Conservation (phyloP, 1,140 invertebrate species). For the Diorhabda carinulata region DNA sequence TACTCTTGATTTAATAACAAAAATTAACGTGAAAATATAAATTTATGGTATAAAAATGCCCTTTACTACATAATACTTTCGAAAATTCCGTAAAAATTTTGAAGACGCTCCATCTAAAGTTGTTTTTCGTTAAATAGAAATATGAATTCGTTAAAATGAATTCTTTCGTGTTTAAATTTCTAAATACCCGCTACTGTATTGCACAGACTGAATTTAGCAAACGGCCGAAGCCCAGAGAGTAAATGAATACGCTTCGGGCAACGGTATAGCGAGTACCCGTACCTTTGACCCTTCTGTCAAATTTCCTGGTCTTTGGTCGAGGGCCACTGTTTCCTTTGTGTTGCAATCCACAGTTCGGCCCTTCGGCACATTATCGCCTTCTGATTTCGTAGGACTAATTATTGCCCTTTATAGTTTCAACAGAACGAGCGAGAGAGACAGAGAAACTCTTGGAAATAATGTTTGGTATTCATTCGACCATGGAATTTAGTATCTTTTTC, state of each 20-base stretch:
- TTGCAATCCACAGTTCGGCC: constrained; percentile 29
- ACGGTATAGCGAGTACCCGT: constrained; percentile 16
- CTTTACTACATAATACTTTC: too few species aligned
- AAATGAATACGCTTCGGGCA: constrained; percentile 33
- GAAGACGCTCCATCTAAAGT: too few species aligned
- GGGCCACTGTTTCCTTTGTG: constrained; percentile 40
- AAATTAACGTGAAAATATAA: too few species aligned
- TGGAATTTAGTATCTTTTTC: neutral
- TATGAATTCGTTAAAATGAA: too few species aligned
- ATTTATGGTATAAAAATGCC: too few species aligned
- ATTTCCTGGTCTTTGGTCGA: constrained; percentile 41
- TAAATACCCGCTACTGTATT: neutral
- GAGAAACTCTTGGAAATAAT: neutral
- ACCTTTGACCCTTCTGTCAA: constrained; percentile 42
- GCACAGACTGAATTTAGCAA: constrained; percentile 22
- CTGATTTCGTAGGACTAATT: constrained; percentile 34
- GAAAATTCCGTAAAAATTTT: too few species aligned
- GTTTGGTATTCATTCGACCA: neutral
- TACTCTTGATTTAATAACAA: too few species aligned
- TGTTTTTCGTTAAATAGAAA: too few species aligned
- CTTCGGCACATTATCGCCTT: constrained; percentile 34
- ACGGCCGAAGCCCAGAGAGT: constrained; percentile 19
- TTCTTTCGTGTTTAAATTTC: too few species aligned
- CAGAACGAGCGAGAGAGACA: neutral
- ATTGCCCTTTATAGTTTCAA: constrained; percentile 21